Evolutionary conservation across 2,888 invertebrate genomes (phyloP).

Genomic region (Ichneumoninae sp.): DNA sequence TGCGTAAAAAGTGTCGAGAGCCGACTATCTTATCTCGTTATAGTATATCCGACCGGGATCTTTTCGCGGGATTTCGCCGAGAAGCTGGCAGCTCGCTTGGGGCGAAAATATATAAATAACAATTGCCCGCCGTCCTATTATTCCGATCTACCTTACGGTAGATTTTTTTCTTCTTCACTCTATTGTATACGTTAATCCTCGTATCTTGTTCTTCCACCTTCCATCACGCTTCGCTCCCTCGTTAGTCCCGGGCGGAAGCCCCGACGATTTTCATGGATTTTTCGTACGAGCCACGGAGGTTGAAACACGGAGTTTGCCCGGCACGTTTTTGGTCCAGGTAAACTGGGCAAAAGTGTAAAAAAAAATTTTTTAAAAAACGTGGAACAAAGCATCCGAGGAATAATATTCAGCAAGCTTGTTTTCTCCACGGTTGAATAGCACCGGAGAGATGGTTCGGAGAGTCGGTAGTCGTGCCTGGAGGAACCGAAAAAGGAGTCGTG

Average conservation of each 20-base stretch:
- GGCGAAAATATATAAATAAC: background rate
- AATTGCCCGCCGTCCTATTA: slow-evolving; percentile 11
- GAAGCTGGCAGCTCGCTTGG: background rate
- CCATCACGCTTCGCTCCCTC: background rate
- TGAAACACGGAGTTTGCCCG: background rate
- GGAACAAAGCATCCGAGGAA: slow-evolving; percentile 1
- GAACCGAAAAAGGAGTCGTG: slow-evolving; percentile 55
- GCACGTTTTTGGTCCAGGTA: background rate
- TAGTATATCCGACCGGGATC: slow-evolving; percentile 21
- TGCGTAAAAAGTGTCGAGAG: slow-evolving; percentile 30
- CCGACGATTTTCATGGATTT: slow-evolving; percentile 1
- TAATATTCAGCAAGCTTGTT: slow-evolving; percentile 32
- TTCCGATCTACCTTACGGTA: slow-evolving; percentile 27
- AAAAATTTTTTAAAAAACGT: too few species aligned
- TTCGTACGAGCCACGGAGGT: background rate
- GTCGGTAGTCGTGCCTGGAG: slow-evolving; percentile 22
- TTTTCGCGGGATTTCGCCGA: background rate
- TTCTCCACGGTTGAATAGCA: slow-evolving; percentile 23
- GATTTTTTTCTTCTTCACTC: background rate
- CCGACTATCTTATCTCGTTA: slow-evolving; percentile 50
- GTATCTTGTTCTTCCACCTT: background rate
- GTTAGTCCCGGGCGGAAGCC: background rate
- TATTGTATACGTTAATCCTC: background rate
- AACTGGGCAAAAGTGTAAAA: background rate
- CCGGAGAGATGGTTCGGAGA: slow-evolving; percentile 27